Evolutionary conservation across 30 jellyfish, hydroid and myxozoan species (phyloP), one percentile per base, ranked within the genome.

Genomic region (Nemopilema nomurai): DNA sequence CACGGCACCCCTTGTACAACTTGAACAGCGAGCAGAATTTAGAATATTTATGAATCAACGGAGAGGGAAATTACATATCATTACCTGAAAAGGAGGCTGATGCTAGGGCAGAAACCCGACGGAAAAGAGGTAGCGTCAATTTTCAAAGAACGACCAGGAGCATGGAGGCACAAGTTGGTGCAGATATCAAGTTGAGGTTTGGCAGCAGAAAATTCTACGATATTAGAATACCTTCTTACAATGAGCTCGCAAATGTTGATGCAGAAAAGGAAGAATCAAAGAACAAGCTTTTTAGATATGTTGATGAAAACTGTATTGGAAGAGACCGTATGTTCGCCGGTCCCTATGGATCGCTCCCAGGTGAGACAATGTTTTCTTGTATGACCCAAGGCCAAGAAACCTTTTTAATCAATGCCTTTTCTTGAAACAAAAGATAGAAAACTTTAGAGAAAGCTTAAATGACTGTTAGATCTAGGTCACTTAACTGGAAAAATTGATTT

Each of bases 221-320:
- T 49, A 84, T 84, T 29, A 62, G 71, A 73, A 84, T 84, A 62
- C 93, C 93, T 67, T 49, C 81, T 41, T 84, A 67, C 68, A 16
- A 32, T 4, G 82, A 84, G 52, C 80, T 77, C 31, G 87, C 84
- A n/a, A 57, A 33, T 7, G 0, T 52, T 1, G 77, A 20, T 4
- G 1, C 70, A 49, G 83, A 84, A 8, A 69, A 52, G 62, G 83
- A 74, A 21, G 75, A 19, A 23, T 70, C 89, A 66, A 23, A 79
- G 3, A 19, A 28, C 30, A 86, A 67, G 4, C 49, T 86, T 25
- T 76, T 86, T 51, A 76, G 32, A 50, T 86, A 86, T 33, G 80
- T 86, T 23, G 89, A 78, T 66, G 95, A 86, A 18, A 84, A 84
- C 64, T 67, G 87, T 49, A 79, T 90, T 71, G 97, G 97, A 69